Conservation (phyloP, 2,113 vertebrate genomes). For the Toxotes chatareus region DNA sequence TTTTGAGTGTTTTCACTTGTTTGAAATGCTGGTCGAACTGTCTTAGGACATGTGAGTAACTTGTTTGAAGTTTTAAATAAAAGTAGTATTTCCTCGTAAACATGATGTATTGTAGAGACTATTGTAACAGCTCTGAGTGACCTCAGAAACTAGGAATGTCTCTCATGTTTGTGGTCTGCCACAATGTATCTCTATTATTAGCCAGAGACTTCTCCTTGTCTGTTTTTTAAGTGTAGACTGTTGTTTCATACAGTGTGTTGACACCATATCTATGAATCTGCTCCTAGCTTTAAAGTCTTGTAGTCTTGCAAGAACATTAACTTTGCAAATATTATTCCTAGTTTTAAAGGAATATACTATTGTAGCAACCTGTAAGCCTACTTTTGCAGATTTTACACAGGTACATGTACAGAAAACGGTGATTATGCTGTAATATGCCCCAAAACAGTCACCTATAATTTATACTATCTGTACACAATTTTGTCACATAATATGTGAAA, state of each 20-base stretch:
- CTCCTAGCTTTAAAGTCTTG: constrained; percentile 67
- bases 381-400: constrained; percentile 76
- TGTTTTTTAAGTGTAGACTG: constrained; percentile 10
- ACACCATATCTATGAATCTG: constrained; percentile 50
- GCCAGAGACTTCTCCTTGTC: constrained; percentile 18
- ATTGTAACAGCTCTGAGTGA: constrained; percentile 20
- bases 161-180: constrained; percentile 14
- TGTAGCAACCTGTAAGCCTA: constrained; percentile 72
- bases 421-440: constrained; percentile 66
- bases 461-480: constrained; percentile 68
- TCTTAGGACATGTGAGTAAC: constrained; percentile 33
- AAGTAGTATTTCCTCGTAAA: constrained; percentile 42
- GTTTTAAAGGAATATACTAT: constrained; percentile 77
- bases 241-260: constrained; percentile 51
- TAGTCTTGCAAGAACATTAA: constrained; percentile 59
- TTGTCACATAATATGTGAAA: constrained; percentile 66
- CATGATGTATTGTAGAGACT: constrained; percentile 34
- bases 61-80: constrained; percentile 27
- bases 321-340: constrained; percentile 69
- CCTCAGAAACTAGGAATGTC: constrained; percentile 27
- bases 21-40: constrained; percentile 39
- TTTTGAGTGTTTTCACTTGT: not conserved
- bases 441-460: constrained; percentile 71
- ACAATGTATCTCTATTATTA: constrained; percentile 15
- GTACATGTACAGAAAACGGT: constrained; percentile 76